Evolutionary conservation across 2,888 invertebrate species (phyloP).

Genomic region (Nemapogon koenigi): DNA sequence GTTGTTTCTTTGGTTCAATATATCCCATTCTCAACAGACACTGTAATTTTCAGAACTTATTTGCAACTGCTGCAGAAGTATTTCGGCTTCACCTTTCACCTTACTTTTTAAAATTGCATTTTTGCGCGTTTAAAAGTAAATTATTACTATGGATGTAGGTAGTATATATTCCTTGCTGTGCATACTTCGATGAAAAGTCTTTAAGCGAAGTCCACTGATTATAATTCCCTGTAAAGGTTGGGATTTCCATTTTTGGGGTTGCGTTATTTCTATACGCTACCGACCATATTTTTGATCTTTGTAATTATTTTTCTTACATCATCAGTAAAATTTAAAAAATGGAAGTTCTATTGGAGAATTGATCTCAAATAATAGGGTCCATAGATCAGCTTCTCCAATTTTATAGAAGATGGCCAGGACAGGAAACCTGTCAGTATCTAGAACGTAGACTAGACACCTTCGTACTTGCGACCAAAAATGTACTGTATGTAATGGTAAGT

Average conservation of each 20-base stretch:
- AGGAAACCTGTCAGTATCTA: too few relatives aligned
- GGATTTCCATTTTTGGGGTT: constrained; percentile 15
- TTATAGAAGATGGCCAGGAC: too few relatives aligned
- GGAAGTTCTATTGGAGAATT: too few relatives aligned
- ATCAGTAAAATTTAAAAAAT: too few relatives aligned
- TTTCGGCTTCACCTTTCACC: constrained; percentile 18
- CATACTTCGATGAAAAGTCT: constrained; percentile 18
- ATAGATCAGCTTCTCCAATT: too few relatives aligned
- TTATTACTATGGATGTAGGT: constrained; percentile 18
- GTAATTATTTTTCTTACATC: too few relatives aligned
- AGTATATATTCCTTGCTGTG: too few relatives aligned
- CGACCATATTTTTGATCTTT: constrained; percentile 6
- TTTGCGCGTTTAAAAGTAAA: constrained; percentile 17
- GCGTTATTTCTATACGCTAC: constrained; percentile 8
- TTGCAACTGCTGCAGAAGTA: constrained; percentile 18
- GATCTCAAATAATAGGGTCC: too few relatives aligned
- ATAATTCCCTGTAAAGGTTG: constrained; percentile 16
- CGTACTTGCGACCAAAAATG: too few relatives aligned
- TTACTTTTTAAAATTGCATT: constrained; percentile 18
- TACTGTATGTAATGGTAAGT: too few relatives aligned
- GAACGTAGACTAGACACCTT: too few relatives aligned
- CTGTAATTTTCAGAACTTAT: constrained; percentile 18
- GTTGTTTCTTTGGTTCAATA: constrained; percentile 17
- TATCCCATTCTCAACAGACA: constrained; percentile 18
- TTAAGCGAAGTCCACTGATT: constrained; percentile 16